Base-by-base conservation (phyloP, 2,797 vertebrate species). In the Poeciliopsis turneri region DNA sequence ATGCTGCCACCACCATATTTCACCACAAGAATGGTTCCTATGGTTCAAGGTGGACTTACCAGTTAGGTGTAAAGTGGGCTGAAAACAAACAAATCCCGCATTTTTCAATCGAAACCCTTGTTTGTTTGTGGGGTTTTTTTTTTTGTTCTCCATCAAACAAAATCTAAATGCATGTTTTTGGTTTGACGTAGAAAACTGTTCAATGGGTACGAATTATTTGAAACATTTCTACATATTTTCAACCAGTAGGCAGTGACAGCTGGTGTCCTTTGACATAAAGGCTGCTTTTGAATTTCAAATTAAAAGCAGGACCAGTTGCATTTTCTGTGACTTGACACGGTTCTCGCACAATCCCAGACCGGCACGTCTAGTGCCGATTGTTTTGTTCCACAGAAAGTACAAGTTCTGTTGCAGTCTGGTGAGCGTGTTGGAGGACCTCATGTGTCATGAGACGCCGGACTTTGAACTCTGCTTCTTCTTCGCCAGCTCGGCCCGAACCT, bases 401-500 rank as follows among this genome's bases (percentile, higher is more conserved):
- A 72, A 30, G 76, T 13, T 68, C 66, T n/a, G 10, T 72, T 39
- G 68, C 46, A 25, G 77, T 28, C 72, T 53, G 68, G n/a, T 66
- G 59, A 71, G 77, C 45, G 45, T 46, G 33, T 43, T 68, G 25
- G 25, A 55, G 33, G 85, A 82, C 73, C 59, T 76, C 75, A 70
- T 30, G 30, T 25, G 64, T 93, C 88, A 90, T 3, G 86, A 89
- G 73, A 89, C 81, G 0, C 77, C 84, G 1, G 88, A 79, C 82
- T 90, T 93, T 79, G 86, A 83, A 77, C 78, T 76, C 64, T 80
- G 84, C 23, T 93, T 96, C 89, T 93, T 97, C 91, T 96, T 98
- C 66, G 92, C 92, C 84, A 97, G 69, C 78, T 97, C 97, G 18
- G 91, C 90, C 90, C 82, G 95, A 75, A 98, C 97, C 94, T 97